Conservation (phyloP, 2,113 vertebrate genomes). For the Zosterops japonicus region DNA sequence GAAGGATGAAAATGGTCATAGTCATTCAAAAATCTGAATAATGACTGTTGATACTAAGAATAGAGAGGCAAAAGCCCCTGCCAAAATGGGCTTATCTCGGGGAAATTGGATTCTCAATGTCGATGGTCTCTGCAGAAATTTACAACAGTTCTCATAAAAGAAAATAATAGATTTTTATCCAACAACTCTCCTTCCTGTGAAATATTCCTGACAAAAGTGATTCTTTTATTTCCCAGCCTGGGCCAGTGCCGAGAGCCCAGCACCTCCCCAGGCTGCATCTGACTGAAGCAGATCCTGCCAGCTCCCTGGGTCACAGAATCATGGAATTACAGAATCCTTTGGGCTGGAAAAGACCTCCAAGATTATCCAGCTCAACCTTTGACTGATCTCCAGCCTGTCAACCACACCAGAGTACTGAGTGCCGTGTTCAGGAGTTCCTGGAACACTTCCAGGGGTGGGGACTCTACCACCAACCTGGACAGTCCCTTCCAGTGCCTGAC, state of each 20-base stretch:
- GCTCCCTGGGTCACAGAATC: background rate
- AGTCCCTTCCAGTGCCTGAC: background rate
- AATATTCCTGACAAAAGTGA: background rate
- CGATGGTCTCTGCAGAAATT: background rate
- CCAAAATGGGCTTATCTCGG: constrained; percentile 35
- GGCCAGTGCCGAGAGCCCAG: background rate
- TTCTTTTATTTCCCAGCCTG: background rate
- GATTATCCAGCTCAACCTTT: accelerated
- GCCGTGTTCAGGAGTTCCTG: too few relatives aligned
- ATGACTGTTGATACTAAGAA: background rate
- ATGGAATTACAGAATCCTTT: background rate
- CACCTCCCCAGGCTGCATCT: background rate
- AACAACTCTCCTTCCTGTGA: background rate
- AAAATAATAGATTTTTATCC: background rate
- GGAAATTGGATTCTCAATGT: background rate
- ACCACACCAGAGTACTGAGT: background rate
- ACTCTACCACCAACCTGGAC: background rate
- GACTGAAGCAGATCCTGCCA: background rate
- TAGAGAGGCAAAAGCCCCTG: background rate
- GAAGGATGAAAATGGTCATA: background rate
- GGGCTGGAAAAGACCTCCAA: background rate
- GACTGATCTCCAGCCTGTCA: background rate
- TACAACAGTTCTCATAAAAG: background rate
- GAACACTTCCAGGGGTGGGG: background rate
- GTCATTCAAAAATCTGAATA: background rate